phyloP scores from a whole-genome alignment of 2,113 vertebrate genomes.

The Labeo catla region DNA sequence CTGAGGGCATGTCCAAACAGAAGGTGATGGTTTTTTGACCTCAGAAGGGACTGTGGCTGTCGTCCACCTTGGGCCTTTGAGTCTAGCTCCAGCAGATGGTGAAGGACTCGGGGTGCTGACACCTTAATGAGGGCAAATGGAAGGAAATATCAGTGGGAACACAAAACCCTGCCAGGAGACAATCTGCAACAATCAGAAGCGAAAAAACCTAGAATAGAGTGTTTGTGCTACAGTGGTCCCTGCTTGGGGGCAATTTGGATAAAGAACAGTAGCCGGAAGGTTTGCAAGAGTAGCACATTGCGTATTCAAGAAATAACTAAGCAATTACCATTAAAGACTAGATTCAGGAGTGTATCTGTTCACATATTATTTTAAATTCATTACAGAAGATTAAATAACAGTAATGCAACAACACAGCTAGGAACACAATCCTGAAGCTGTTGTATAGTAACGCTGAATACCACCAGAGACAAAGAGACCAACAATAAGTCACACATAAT shows the following conservation, averaged over 20 bases:
- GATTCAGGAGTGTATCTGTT: not conserved
- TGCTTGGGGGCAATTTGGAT: not conserved
- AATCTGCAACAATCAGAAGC: constrained; percentile 38
- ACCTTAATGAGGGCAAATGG: constrained; percentile 37
- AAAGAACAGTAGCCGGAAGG: not conserved
- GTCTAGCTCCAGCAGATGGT: constrained; percentile 39
- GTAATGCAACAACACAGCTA: not conserved
- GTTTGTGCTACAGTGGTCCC: not conserved
- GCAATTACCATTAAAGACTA: not conserved
- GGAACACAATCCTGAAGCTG: not conserved
- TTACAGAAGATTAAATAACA: not conserved
- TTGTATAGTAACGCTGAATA: not conserved
- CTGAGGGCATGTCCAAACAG: constrained; percentile 30
- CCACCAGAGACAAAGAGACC: not conserved
- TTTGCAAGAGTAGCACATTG: not conserved
- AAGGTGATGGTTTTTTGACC: constrained; percentile 22
- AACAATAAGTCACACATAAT: not conserved
- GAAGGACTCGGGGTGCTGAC: constrained; percentile 31
- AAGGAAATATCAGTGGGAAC: constrained; percentile 19
- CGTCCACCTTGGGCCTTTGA: not conserved
- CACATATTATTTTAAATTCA: not conserved
- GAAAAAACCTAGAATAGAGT: not conserved
- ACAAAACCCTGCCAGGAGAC: constrained; percentile 29
- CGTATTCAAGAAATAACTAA: not conserved
- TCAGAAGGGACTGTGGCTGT: not conserved